These are phyloP conservation scores for Anniella stebbinsi DNA, from an alignment of 2,797 vertebrate species.

Conservation along the genomic window DNA sequence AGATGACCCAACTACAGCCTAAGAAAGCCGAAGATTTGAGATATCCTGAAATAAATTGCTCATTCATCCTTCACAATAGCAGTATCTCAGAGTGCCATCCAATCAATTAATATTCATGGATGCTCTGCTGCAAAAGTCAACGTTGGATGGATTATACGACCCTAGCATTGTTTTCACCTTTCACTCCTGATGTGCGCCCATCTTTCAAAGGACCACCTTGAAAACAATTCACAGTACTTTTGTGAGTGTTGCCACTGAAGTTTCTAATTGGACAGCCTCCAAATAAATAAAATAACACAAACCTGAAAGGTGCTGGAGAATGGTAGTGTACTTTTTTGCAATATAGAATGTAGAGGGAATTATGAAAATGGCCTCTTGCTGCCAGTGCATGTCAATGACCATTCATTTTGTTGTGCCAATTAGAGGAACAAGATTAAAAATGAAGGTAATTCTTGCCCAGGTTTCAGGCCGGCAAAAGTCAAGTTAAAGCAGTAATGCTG, in stretches of 20 bases:
- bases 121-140: slow-evolving; percentile 5
- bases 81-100: background rate
- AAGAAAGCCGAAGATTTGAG: slow-evolving; percentile 66
- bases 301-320: slow-evolving; percentile 1
- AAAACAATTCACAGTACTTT: slow-evolving; percentile 54
- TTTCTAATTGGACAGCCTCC: slow-evolving; percentile 47
- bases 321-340: slow-evolving; percentile 45
- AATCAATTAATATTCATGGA: slow-evolving; percentile 25
- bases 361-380: slow-evolving; percentile 70
- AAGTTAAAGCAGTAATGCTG: slow-evolving; percentile 71
- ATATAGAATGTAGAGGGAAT: slow-evolving; percentile 57
- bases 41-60: slow-evolving; percentile 56
- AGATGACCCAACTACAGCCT: slow-evolving; percentile 47
- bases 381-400: slow-evolving; percentile 62
- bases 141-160: background rate
- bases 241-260: background rate
- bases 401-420: slow-evolving; percentile 75
- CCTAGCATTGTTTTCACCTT: slow-evolving; percentile 60
- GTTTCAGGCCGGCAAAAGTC: slow-evolving; percentile 65
- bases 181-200: slow-evolving; percentile 46
- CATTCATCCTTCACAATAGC: slow-evolving; percentile 63
- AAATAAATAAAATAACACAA: slow-evolving; percentile 57
- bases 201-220: slow-evolving; percentile 52
- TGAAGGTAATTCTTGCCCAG: slow-evolving; percentile 69
- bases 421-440: slow-evolving; percentile 73